Base-by-base conservation (phyloP, 2,797 vertebrate species). In the Platalea minor region DNA sequence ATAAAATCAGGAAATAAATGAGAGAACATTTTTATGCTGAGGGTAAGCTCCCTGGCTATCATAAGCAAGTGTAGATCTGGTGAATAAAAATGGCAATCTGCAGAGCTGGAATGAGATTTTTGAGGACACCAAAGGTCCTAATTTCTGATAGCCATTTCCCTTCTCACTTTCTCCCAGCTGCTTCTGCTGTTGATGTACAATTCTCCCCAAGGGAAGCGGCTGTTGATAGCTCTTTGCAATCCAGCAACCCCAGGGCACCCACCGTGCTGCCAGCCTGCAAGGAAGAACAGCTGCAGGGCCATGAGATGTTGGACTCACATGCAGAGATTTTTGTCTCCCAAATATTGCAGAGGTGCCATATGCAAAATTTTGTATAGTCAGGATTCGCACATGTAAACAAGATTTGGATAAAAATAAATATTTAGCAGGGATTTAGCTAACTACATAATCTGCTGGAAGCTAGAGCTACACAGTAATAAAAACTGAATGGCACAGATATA, bases 401-500 rank as follows among this genome's bases (percentile, higher is more conserved):
- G 51, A 85, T 79, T 91, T 89, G 43, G 63, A 65, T 94, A 35
- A 81, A 93, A 93, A 74, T n/a, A 92, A 89, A 85, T 91, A 91
- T 92, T 89, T 86, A 72, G 6, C 17, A 72, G 29, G 54, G 69
- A 81, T 89, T 94, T 93, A 69, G 57, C 57, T 88, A 89, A 81
- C 64, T 43, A 41, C 2, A 11, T 80, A 85, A 86, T 79, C 50
- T 79, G 29, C 43, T 45, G 48, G 45, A 75, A 88, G 33, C 37
- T 72, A 61, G 73, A 88, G 29, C 35, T 75, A 19, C 35, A 61
- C n/a, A 2, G 1, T n/a, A 89, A 61, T 57, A 77, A 89, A 85
- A 87, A 33, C 15, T 29, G 73, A 88, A 61, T 11, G 10, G 45
- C 31, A n/a, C 11, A 50, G 45, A 24, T 81, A 70, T 50, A 75